A percentile compares a stretch with the other conserved stretches of the same genome.
phyloP scores from a whole-genome alignment of 2,888 invertebrate species.

The Nasonovia ribisnigri region DNA sequence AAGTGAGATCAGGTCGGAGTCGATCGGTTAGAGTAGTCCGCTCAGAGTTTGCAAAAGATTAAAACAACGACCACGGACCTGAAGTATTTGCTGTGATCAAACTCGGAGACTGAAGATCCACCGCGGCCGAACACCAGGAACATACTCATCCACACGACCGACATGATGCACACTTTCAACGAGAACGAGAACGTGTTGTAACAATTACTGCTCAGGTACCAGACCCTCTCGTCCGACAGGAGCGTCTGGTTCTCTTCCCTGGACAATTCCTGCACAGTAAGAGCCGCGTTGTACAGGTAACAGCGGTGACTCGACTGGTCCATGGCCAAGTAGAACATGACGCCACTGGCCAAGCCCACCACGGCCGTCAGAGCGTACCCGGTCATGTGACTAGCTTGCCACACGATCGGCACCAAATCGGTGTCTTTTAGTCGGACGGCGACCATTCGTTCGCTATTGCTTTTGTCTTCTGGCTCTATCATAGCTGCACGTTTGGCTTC shows the following conservation, averaged over 20 bases:
- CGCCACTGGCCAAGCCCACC: not conserved
- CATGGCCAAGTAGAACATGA: not conserved
- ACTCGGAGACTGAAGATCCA: not conserved
- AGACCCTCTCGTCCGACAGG: not conserved
- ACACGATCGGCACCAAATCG: not conserved
- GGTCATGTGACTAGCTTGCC: conserved; percentile 27
- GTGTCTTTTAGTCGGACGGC: not conserved
- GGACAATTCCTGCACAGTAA: not conserved
- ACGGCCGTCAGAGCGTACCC: not conserved
- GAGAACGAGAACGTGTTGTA: not conserved
- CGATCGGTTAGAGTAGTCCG: not conserved
- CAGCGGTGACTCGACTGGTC: not conserved
- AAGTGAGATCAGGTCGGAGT: not conserved
- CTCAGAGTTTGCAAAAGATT: not conserved
- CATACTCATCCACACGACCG: not conserved
- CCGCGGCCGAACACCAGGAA: conserved; percentile 44
- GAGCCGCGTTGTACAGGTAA: conserved; percentile 32
- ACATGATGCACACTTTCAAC: not conserved
- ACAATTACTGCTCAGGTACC: not conserved
- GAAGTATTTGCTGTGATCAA: not conserved
- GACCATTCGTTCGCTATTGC: not conserved
- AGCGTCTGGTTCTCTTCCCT: not conserved
- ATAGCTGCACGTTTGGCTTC: not conserved
- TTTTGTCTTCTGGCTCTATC: too few relatives aligned
- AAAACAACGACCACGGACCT: not conserved